A percentile compares a stretch with the other conserved stretches of the same genome.
These are phyloP conservation scores for Aphelinus certus DNA, from an alignment of 1,140 invertebrate species.

Conservation along the genomic window DNA sequence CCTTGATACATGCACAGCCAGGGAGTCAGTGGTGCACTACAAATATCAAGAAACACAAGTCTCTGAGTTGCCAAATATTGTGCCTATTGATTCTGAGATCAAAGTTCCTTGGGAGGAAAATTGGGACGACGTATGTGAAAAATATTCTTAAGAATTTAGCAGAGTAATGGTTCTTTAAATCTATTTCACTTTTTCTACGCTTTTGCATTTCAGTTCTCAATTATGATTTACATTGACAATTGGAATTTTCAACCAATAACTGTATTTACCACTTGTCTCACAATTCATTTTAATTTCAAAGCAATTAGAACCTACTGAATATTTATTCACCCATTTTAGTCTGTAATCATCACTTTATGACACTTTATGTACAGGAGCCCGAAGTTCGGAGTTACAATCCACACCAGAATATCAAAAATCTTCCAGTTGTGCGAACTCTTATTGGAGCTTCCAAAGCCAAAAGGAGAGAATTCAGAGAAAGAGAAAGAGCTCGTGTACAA, in stretches of 20 bases:
- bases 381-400: conserved; percentile 26
- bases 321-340: no score
- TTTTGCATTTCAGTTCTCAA: no score
- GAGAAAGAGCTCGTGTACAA: conserved; percentile 24
- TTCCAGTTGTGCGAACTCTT: not conserved
- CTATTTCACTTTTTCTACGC: no score
- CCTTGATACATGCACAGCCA: conserved; percentile 7
- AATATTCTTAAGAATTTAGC: no score
- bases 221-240: no score
- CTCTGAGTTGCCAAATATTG: not conserved
- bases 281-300: no score
- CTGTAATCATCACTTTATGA: no score
- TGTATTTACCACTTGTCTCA: no score
- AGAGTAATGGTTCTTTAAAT: no score
- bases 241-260: no score
- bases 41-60: not conserved
- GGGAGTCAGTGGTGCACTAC: conserved; percentile 15
- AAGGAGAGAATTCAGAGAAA: not conserved
- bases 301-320: no score
- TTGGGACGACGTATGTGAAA: conserved; percentile 27
- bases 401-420: conserved; percentile 4
- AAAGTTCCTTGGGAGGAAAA: not conserved
- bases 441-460: conserved; percentile 8
- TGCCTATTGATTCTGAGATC: conserved; percentile 1
- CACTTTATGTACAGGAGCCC: not conserved